Evolutionary conservation across 2,888 invertebrate species (phyloP).

Genomic region (Falcaria lacertinaria): DNA sequence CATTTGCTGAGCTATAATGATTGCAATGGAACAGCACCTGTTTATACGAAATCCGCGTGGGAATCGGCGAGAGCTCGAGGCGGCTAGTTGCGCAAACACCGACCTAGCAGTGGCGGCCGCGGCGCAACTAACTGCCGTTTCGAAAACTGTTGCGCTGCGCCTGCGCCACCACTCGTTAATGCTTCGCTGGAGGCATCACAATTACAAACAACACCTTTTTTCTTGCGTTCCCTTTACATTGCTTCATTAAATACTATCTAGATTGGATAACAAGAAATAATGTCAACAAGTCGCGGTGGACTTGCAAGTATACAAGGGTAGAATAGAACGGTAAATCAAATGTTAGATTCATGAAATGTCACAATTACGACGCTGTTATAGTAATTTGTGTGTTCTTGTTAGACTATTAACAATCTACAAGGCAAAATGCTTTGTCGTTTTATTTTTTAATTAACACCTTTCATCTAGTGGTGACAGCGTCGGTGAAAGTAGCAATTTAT

Average conservation of each 20-base stretch:
- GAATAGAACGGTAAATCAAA: neutral
- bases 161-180: constrained; percentile 22
- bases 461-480: neutral
- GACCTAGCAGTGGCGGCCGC: constrained; percentile 24
- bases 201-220: constrained; percentile 22
- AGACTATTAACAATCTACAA: neutral
- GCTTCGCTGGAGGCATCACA: constrained; percentile 25
- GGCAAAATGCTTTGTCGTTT: neutral
- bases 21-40: constrained; percentile 61
- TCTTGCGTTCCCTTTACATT: constrained; percentile 14
- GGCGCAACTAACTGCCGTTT: constrained; percentile 24
- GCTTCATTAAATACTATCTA: constrained; percentile 15
- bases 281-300: neutral
- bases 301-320: neutral
- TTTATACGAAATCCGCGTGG: constrained; percentile 76
- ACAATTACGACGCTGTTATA: neutral
- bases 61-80: constrained; percentile 56
- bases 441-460: neutral
- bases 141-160: constrained; percentile 47
- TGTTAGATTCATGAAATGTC: constrained; percentile 1
- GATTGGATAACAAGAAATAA: constrained; percentile 21
- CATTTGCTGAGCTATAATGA: constrained; percentile 45
- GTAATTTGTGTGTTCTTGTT: neutral
- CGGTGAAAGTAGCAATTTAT: constrained; percentile 1
- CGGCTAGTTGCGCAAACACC: constrained; percentile 53